phyloP scores from a whole-genome alignment of 2,888 invertebrate genomes.

The Limnephilus lunatus region DNA sequence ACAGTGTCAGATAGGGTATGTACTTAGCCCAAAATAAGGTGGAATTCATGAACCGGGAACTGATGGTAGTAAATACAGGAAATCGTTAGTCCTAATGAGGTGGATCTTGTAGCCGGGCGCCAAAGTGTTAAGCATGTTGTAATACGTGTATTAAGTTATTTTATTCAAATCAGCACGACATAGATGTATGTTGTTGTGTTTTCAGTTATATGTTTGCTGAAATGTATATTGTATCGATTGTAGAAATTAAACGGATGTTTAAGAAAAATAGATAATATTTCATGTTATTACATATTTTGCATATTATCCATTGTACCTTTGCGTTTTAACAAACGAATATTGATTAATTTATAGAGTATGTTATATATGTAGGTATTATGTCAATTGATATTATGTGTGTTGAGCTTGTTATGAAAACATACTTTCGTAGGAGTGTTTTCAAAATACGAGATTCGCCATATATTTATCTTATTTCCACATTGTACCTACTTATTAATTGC shows the following conservation, averaged over 20 bases:
- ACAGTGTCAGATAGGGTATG: not conserved
- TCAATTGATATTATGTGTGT: not conserved
- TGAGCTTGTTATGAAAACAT: not conserved
- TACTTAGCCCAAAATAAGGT: not conserved
- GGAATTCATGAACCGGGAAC: not conserved
- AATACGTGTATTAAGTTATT: not conserved
- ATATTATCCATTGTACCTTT: not conserved
- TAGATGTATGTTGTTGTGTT: not conserved
- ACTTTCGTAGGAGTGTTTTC: not conserved
- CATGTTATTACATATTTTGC: not conserved
- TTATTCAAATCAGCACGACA: too few species aligned
- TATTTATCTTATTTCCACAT: too few species aligned
- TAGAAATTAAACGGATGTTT: not conserved
- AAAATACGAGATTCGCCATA: too few species aligned
- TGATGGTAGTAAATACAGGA: not conserved
- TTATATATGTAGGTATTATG: not conserved
- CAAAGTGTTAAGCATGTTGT: not conserved
- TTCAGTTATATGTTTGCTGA: too few species aligned
- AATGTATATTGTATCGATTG: not conserved
- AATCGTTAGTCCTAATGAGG: conserved; percentile 21
- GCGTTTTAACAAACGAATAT: not conserved
- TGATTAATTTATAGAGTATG: not conserved
- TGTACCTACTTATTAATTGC: too few species aligned
- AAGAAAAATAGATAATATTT: not conserved
- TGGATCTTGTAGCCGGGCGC: not conserved